Evolutionary conservation across 1,140 invertebrate genomes (phyloP).

Genomic region (Zaprionus tsacasi): DNA sequence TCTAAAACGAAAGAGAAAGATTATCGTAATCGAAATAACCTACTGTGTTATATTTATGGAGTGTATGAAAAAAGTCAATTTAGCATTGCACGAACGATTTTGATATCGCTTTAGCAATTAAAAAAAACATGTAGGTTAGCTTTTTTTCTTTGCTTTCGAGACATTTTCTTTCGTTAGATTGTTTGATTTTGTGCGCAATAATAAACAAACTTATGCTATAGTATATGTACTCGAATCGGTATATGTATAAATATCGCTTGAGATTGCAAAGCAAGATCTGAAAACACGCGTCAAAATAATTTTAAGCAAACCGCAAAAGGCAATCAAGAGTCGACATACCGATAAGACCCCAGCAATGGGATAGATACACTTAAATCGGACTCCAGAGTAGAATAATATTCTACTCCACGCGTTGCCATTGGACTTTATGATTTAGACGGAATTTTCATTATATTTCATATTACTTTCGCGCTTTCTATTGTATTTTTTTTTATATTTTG

Average conservation of each 20-base stretch:
- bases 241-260: slow-evolving; percentile 58
- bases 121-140: slow-evolving; percentile 30
- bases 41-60: background rate
- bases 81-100: slow-evolving; percentile 8
- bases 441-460: background rate
- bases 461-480: background rate
- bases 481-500: no score
- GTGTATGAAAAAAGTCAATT: background rate
- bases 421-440: no score
- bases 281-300: slow-evolving; percentile 43
- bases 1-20: background rate
- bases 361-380: background rate
- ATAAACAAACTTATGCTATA: slow-evolving; percentile 13
- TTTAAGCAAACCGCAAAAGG: background rate
- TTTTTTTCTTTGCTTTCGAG: slow-evolving; percentile 28
- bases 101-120: slow-evolving; percentile 15
- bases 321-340: background rate
- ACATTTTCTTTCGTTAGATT: slow-evolving; percentile 56
- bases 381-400: background rate
- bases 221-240: background rate
- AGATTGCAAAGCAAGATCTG: slow-evolving; percentile 49
- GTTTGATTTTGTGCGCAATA: slow-evolving; percentile 68
- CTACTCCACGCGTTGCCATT: background rate
- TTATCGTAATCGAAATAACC: background rate
- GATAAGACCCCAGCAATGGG: background rate